Percentiles rank a stretch among this genome's conserved stretches.
Evolutionary conservation across 1,140 invertebrate genomes (phyloP).

Genomic region (Wasmannia auropunctata): DNA sequence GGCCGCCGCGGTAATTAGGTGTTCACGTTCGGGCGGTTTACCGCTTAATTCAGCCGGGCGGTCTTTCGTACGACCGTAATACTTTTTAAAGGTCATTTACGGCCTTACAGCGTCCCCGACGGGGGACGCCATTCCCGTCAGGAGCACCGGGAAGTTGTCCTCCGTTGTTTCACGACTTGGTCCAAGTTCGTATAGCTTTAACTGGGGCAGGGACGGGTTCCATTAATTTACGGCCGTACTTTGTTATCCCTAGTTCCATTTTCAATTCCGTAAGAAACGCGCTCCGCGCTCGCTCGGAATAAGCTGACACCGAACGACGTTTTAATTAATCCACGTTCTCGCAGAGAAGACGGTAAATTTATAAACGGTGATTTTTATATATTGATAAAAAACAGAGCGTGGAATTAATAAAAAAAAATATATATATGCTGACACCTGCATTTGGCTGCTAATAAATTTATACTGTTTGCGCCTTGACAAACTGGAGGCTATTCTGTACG

Average conservation of each 20-base stretch:
- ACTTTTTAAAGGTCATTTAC: conserved; percentile 70
- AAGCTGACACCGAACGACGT: conserved; percentile 1
- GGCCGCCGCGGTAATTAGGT: conserved; percentile 37
- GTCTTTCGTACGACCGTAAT: conserved; percentile 8
- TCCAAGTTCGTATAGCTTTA: conserved; percentile 76
- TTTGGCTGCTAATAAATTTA: not conserved
- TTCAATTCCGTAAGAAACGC: conserved; percentile 49
- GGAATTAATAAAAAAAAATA: not conserved
- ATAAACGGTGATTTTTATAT: not conserved
- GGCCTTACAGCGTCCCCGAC: conserved; percentile 60
- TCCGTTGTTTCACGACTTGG: conserved; percentile 68
- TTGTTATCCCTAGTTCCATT: conserved; percentile 80
- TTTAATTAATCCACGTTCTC: conserved; percentile 21
- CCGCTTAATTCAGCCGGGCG: conserved; percentile 47
- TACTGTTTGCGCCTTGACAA: not conserved
- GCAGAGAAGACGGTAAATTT: not conserved
- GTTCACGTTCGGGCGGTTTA: conserved; percentile 4
- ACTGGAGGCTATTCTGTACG: not conserved
- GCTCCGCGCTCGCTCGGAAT: not conserved
- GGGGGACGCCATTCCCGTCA: conserved; percentile 62
- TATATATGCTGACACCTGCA: not conserved
- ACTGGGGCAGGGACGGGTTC: conserved; percentile 74
- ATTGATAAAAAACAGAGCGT: not conserved
- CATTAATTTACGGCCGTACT: conserved; percentile 80
- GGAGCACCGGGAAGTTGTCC: conserved; percentile 69